Evolutionary conservation across 2,888 invertebrate species (phyloP).

Genomic region (Abrostola triplasia): DNA sequence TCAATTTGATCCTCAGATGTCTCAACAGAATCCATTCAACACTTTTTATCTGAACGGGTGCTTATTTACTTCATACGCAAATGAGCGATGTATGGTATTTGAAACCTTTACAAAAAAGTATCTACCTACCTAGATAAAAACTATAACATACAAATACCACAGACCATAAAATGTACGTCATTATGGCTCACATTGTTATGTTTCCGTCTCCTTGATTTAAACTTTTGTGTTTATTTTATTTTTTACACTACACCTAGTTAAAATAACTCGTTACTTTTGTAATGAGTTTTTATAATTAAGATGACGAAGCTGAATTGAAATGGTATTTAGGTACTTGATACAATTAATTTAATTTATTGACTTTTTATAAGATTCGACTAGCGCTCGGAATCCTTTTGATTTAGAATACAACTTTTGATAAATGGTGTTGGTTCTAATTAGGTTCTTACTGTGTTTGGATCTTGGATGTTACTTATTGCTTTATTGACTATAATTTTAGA

Average conservation of each 20-base stretch:
- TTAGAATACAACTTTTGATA: no score
- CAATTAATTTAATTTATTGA: neutral
- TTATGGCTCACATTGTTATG: constrained; percentile 26
- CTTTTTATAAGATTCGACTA: neutral
- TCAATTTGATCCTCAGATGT: no score
- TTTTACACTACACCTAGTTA: constrained; percentile 7
- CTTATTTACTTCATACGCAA: no score
- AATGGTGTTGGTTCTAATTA: no score
- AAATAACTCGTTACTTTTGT: constrained; percentile 12
- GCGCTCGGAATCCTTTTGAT: neutral
- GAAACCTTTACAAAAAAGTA: no score
- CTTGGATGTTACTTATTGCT: no score
- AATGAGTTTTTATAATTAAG: constrained; percentile 8
- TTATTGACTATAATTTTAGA: no score
- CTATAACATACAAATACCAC: constrained; percentile 3
- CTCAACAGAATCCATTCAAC: no score
- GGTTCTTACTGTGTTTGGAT: no score
- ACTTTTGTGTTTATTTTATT: constrained; percentile 19
- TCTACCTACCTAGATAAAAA: no score
- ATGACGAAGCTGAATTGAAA: constrained; percentile 28
- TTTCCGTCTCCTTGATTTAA: constrained; percentile 28
- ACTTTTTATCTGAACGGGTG: no score
- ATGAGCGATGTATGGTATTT: no score
- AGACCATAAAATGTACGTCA: neutral
- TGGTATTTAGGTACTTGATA: neutral